Evolutionary conservation across 2,113 vertebrate genomes (phyloP).

Genomic region (Steatornis caripensis): DNA sequence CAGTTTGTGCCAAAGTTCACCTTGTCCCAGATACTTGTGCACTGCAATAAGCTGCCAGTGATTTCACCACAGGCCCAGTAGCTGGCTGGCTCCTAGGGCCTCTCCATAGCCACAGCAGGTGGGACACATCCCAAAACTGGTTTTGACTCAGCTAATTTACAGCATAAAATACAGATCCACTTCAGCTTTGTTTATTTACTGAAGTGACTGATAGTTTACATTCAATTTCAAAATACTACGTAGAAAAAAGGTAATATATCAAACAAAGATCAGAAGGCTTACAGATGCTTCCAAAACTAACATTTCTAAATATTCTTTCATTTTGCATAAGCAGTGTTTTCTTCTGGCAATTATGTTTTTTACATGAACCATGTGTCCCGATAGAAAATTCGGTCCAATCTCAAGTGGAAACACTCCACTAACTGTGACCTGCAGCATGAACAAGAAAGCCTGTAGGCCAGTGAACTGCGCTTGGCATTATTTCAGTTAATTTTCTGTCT

Average conservation of each 20-base stretch:
- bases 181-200: background rate
- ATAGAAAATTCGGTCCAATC: background rate
- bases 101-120: background rate
- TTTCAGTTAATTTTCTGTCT: background rate
- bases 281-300: background rate
- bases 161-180: background rate
- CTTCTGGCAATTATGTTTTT: background rate
- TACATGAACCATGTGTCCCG: background rate
- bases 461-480: background rate
- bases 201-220: background rate
- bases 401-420: background rate
- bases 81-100: background rate
- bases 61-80: accelerated
- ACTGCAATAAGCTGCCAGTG: background rate
- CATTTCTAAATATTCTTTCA: background rate
- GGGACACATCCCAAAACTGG: background rate
- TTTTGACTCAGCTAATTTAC: background rate
- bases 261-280: background rate
- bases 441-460: background rate
- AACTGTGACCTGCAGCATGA: background rate
- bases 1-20: background rate
- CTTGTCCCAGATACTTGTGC: background rate
- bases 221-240: background rate
- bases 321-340: background rate
- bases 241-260: background rate